Evolutionary conservation across 1,140 invertebrate genomes (phyloP).

Genomic region (Drosophila tani): DNA sequence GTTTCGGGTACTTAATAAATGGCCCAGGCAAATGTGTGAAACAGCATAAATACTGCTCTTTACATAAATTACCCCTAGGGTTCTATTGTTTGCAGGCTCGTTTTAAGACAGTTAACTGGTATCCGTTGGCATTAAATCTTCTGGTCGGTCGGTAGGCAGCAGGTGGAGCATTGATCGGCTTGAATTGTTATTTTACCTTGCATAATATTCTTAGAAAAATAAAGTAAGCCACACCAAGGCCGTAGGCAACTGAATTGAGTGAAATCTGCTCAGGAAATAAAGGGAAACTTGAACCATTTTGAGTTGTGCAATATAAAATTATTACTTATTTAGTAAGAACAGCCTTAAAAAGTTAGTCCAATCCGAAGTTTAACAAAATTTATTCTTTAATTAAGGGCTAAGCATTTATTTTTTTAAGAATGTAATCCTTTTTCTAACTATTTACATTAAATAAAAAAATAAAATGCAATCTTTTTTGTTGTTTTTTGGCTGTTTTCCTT

Average conservation of each 20-base stretch:
- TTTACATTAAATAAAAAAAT: no score
- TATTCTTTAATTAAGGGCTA: background rate
- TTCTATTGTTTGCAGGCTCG: slow-evolving; percentile 43
- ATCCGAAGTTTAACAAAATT: background rate
- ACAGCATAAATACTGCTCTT: slow-evolving; percentile 58
- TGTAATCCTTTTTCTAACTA: no score
- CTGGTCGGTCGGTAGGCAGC: slow-evolving; percentile 15
- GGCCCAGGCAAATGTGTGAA: slow-evolving; percentile 58
- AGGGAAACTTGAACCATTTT: background rate
- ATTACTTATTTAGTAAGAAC: no score
- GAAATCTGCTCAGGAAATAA: background rate
- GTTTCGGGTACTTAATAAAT: slow-evolving; percentile 64
- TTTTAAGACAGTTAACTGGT: slow-evolving; percentile 48
- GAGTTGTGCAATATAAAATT: no score
- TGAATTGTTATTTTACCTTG: slow-evolving; percentile 29
- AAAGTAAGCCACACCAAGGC: background rate
- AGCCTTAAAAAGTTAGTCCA: no score
- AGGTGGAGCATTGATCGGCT: slow-evolving; percentile 33
- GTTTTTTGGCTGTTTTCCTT: no score
- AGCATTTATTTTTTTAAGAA: background rate
- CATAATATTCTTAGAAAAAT: slow-evolving; percentile 4
- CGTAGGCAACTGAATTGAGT: background rate
- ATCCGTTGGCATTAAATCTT: slow-evolving; percentile 24
- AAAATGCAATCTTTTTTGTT: no score
- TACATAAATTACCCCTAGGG: slow-evolving; percentile 50